These are phyloP conservation scores for Oryctes rhinoceros DNA, from an alignment of 1,140 invertebrate genomes.

Conservation along the genomic window DNA sequence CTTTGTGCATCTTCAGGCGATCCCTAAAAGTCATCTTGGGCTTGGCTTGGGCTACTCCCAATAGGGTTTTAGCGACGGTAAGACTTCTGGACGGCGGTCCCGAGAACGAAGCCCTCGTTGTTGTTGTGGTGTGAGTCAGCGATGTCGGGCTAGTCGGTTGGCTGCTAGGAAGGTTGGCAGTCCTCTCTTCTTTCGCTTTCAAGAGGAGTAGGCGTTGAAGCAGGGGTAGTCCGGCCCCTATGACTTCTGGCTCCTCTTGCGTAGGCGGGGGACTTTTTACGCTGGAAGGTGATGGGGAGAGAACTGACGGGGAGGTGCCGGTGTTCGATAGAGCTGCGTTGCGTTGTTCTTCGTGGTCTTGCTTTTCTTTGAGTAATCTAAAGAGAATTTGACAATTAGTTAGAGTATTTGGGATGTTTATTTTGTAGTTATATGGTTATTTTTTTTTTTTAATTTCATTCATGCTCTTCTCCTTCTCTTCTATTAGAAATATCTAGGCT, in stretches of 20 bases:
- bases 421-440: no score
- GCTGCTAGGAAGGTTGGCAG: slow-evolving; percentile 44
- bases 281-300: slow-evolving; percentile 61
- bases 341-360: slow-evolving; percentile 69
- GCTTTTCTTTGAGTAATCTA: slow-evolving; percentile 84
- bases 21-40: slow-evolving; percentile 42
- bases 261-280: slow-evolving; percentile 58
- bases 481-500: no score
- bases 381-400: no score
- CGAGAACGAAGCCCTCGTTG: slow-evolving; percentile 48
- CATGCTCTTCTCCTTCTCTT: not conserved
- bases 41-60: not conserved
- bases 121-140: slow-evolving; percentile 7
- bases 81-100: slow-evolving; percentile 46
- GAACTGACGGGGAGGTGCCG: slow-evolving; percentile 58
- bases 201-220: slow-evolving; percentile 80
- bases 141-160: slow-evolving; percentile 51
- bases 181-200: slow-evolving; percentile 78
- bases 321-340: slow-evolving; percentile 41
- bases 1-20: slow-evolving; percentile 41
- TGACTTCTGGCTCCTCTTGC: slow-evolving; percentile 65
- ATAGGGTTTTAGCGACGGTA: not conserved
- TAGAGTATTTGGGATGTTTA: no score
- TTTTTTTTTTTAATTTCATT: not conserved
- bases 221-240: slow-evolving; percentile 78